A percentile compares a stretch with the other conserved stretches of the same genome.
Conservation (phyloP, 2,888 invertebrate genomes). For the Cephus spinipes region DNA sequence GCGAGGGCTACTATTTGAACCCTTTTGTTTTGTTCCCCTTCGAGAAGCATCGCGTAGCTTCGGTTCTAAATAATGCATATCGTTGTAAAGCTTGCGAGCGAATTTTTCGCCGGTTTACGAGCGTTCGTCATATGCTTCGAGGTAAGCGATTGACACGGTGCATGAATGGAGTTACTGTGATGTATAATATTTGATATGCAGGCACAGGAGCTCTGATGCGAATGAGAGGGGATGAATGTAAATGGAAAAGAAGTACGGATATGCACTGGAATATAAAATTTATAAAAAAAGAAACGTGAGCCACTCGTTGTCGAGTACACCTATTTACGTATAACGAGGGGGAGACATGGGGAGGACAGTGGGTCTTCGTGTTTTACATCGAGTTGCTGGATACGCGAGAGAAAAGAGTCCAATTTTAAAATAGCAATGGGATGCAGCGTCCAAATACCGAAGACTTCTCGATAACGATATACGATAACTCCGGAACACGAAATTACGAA, state of each 20-base stretch:
- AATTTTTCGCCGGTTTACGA: neutral
- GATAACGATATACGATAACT: conserved; percentile 44
- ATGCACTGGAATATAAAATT: neutral
- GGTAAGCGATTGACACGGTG: neutral
- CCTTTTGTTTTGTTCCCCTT: neutral
- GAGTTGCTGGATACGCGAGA: neutral
- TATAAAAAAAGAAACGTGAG: neutral
- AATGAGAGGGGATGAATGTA: neutral
- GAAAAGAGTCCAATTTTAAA: conserved; percentile 7
- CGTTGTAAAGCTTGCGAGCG: neutral
- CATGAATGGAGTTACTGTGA: neutral
- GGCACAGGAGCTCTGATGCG: neutral
- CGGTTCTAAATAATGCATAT: neutral
- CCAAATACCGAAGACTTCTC: neutral
- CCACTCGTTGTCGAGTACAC: neutral
- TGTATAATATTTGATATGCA: neutral
- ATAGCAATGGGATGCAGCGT: neutral
- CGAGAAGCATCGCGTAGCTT: neutral
- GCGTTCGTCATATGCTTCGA: neutral
- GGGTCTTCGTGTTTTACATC: neutral
- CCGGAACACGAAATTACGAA: conserved; percentile 44
- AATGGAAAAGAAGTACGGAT: neutral
- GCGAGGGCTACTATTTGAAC: neutral
- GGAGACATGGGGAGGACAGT: neutral
- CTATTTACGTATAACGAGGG: conserved; percentile 17